Evolutionary conservation across 2,888 invertebrate species (phyloP).

Genomic region (Drosophila histrio): DNA sequence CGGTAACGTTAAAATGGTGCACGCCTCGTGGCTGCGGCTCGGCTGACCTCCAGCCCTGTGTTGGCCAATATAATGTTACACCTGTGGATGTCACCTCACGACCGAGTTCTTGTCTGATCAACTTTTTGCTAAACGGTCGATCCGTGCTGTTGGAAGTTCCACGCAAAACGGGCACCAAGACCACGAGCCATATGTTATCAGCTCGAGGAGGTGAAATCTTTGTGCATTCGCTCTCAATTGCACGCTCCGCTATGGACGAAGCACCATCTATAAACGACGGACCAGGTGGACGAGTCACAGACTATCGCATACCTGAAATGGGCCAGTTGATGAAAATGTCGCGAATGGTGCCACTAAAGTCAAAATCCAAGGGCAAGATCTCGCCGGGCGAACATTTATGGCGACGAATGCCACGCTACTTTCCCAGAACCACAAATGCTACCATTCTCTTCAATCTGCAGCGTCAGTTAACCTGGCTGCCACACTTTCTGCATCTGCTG

Average conservation of each 20-base stretch:
- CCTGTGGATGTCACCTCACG: constrained; percentile 98
- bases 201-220: constrained; percentile 98
- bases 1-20: constrained; percentile 97
- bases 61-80: constrained; percentile 94
- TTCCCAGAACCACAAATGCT: constrained; percentile 94
- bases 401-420: constrained; percentile 91
- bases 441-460: constrained; percentile 93
- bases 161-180: constrained; percentile 92
- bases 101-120: constrained; percentile 98
- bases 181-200: constrained; percentile 95
- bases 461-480: constrained; percentile 92
- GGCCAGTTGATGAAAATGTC: constrained; percentile 94
- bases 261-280: constrained; percentile 98
- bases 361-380: constrained; percentile 80
- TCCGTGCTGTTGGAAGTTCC: constrained; percentile 96
- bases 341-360: constrained; percentile 89
- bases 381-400: constrained; percentile 89
- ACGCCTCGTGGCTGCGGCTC: constrained; percentile 95
- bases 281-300: constrained; percentile 95
- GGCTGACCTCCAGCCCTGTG: constrained; percentile 91
- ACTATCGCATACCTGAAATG: constrained; percentile 94
- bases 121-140: constrained; percentile 97
- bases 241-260: constrained; percentile 95
- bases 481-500: constrained; percentile 91
- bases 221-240: constrained; percentile 94